Evolutionary conservation across 2,888 invertebrate species (phyloP).

Genomic region (Hirtodrosophila duncani): DNA sequence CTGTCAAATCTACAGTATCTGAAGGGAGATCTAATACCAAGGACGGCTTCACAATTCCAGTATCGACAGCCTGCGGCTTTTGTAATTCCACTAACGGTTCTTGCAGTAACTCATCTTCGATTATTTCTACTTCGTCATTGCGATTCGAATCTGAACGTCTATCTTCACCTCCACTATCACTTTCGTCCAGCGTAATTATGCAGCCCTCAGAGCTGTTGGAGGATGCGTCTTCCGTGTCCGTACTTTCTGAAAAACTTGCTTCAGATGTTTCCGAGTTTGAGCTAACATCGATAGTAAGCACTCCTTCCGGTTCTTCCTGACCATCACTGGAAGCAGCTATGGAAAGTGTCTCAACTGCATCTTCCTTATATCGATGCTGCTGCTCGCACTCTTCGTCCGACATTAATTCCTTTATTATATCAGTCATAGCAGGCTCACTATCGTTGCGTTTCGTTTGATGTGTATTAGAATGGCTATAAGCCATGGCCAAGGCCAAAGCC

Average conservation of each 20-base stretch:
- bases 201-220: conserved; percentile 17
- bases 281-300: conserved; percentile 59
- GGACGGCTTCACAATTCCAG: no score
- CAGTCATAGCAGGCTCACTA: conserved; percentile 20
- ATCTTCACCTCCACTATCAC: conserved; percentile 20
- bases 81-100: background rate
- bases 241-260: conserved; percentile 6
- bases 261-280: conserved; percentile 32
- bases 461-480: conserved; percentile 44
- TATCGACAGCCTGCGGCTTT: no score
- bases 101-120: conserved; percentile 16
- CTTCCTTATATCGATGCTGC: no score
- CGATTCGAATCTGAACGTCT: conserved; percentile 1
- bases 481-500: conserved; percentile 48
- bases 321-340: conserved; percentile 34
- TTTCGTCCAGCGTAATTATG: conserved; percentile 34
- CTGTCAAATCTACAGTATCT: conserved; percentile 51
- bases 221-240: conserved; percentile 2
- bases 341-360: conserved; percentile 7
- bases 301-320: conserved; percentile 21
- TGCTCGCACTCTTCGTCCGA: conserved; percentile 39
- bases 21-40: background rate
- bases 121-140: conserved; percentile 44
- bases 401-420: conserved; percentile 48
- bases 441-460: conserved; percentile 1